Base-by-base conservation (phyloP, 2,113 vertebrate species). In the Bos indicus region DNA sequence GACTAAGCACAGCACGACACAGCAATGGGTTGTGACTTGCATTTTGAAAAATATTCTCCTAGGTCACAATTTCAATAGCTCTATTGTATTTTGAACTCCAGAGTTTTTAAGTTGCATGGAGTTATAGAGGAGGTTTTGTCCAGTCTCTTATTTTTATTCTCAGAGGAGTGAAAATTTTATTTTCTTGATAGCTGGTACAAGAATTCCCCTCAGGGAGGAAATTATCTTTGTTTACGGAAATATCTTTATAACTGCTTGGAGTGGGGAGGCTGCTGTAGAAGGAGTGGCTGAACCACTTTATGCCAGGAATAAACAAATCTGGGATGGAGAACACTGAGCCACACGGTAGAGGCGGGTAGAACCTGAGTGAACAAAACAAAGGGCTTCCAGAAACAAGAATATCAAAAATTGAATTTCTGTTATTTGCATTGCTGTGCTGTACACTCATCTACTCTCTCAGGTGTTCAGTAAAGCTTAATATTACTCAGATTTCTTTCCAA, bases 11-110 rank as follows among this genome's bases (percentile, higher is more conserved):
- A 71, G n/a, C 67, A 36, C 16, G 19, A 67, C 33, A n/a, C n/a
- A 40, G n/a, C n/a, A 94, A 95, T 97, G 88, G 95, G 56, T 96
- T 97, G 46, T 94, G 74, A 95, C 89, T 97, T 94, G 74, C 60
- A 54, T 97, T 96, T 94, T 93, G 88, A 80, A 95, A 96, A 94
- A 74, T 67, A 57, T 40, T 57, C 60, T 96, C 88, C 67, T 64
- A 62, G 71, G 67, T 86, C 51, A 57, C 71, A 19, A 25, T 96
- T 94, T 97, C 78, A 93, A 95, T 91, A 88, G 67, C 56, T 95
- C 95, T 93, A 60, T 88, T 94, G 16, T 87, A 86, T 91, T 91
- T 91, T 57, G 81, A 88, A 91, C 56, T 23, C 33, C 48, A 71
- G 10, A 43, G 30, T 33, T 97, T 96, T 87, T 52, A 90, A 71